Evolutionary conservation across 2,113 vertebrate species (phyloP).

Genomic region (Pogonocichla stellata): DNA sequence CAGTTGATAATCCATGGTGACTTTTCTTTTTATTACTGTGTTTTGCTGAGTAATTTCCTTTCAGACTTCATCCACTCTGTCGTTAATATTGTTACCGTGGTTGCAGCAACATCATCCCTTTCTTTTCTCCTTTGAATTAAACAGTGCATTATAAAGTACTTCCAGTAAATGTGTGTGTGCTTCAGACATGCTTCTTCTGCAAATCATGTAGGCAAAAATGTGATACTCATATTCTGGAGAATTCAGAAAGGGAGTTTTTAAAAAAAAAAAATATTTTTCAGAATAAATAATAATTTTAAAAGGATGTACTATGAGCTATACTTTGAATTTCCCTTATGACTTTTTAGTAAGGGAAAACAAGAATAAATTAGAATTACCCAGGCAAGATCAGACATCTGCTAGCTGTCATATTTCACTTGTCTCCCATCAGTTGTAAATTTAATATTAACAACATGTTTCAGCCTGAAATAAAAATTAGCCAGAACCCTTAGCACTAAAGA

Average conservation of each 20-base stretch:
- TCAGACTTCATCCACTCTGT: neutral
- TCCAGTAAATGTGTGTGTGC: neutral
- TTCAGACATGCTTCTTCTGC: neutral
- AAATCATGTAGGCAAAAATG: neutral
- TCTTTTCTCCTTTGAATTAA: constrained; percentile 22
- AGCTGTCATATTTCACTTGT: constrained; percentile 23
- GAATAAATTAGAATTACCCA: constrained; percentile 39
- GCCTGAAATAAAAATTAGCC: constrained; percentile 21
- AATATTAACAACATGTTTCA: constrained; percentile 33
- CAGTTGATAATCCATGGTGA: neutral
- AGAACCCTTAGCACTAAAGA: neutral
- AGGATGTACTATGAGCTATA: neutral
- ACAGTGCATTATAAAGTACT: neutral
- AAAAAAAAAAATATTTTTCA: neutral
- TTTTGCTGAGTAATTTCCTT: constrained; percentile 53
- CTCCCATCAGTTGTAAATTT: neutral
- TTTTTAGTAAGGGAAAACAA: neutral
- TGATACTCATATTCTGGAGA: neutral
- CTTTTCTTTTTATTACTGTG: neutral
- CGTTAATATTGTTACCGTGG: constrained; percentile 22
- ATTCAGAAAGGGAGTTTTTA: neutral
- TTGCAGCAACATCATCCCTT: neutral
- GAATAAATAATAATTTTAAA: neutral
- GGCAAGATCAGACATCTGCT: constrained; percentile 24
- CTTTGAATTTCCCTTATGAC: neutral